Percentiles rank a stretch among this genome's conserved stretches.
phyloP scores from a whole-genome alignment of 2,797 vertebrate species.

The Coluber constrictor region DNA sequence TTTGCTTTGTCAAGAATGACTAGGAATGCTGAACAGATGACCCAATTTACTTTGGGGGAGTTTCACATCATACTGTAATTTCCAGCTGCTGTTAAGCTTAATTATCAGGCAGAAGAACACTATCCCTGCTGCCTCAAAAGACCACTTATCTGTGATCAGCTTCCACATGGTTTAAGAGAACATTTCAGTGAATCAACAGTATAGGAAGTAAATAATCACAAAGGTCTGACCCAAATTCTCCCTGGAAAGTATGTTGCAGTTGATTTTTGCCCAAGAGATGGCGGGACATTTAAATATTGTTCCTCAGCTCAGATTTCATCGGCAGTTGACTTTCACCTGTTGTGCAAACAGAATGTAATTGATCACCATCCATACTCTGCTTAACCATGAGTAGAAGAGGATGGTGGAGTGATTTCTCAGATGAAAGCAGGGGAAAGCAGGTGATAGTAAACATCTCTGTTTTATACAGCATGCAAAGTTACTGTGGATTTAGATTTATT shows the following conservation, averaged over 20 bases:
- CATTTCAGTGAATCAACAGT: neutral
- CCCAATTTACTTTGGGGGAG: neutral
- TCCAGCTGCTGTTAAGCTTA: neutral
- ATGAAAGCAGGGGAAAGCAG: neutral
- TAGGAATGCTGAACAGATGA: neutral
- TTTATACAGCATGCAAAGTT: neutral
- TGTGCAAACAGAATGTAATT: neutral
- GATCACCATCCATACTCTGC: neutral
- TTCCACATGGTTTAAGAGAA: neutral
- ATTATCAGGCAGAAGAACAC: neutral
- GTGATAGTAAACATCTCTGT: neutral
- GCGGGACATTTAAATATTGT: neutral
- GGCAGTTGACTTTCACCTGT: neutral
- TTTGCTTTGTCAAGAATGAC: neutral
- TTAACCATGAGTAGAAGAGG: neutral
- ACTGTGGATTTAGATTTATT: neutral
- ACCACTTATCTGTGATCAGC: neutral
- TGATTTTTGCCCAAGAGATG: neutral
- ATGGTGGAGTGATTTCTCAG: neutral
- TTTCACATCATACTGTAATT: neutral
- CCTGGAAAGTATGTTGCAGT: neutral
- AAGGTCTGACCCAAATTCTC: neutral
- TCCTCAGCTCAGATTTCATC: neutral
- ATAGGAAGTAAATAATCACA: neutral
- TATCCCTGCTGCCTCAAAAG: neutral